Conservation (phyloP, 64 coral and sea anemone species). For the Porites australiensis region DNA sequence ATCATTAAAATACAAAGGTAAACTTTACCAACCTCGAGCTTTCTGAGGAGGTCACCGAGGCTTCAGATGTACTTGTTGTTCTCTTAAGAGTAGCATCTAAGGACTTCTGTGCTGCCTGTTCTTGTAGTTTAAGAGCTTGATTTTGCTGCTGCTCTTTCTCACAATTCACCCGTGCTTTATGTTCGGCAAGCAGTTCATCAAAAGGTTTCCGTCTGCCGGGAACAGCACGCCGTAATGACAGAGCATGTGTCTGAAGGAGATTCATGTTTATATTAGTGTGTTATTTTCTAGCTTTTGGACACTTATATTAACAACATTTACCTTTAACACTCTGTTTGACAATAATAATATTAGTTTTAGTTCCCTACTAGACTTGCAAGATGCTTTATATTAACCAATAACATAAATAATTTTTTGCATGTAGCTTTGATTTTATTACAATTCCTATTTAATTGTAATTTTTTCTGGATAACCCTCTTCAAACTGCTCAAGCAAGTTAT, state of each 20-base stretch:
- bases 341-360: too few species aligned
- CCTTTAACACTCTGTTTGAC: too few species aligned
- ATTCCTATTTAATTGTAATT: too few species aligned
- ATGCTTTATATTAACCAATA: too few species aligned
- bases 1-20: background rate
- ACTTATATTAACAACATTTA: background rate
- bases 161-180: constrained; percentile 92
- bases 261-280: background rate
- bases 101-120: constrained; percentile 16
- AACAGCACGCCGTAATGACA: constrained; percentile 92
- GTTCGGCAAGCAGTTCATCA: constrained; percentile 90
- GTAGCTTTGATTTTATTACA: too few species aligned
- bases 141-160: constrained; percentile 94
- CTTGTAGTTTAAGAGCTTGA: constrained; percentile 52
- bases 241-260: constrained; percentile 86
- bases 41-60: background rate
- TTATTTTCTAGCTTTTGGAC: background rate
- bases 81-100: constrained; percentile 28
- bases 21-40: constrained; percentile 20
- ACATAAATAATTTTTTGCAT: too few species aligned
- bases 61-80: constrained; percentile 11
- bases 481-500: too few species aligned
- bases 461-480: too few species aligned
- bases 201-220: constrained; percentile 91
- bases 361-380: too few species aligned